Base-by-base conservation (phyloP, 1,140 invertebrate genomes). In the Onthophagus taurus region DNA sequence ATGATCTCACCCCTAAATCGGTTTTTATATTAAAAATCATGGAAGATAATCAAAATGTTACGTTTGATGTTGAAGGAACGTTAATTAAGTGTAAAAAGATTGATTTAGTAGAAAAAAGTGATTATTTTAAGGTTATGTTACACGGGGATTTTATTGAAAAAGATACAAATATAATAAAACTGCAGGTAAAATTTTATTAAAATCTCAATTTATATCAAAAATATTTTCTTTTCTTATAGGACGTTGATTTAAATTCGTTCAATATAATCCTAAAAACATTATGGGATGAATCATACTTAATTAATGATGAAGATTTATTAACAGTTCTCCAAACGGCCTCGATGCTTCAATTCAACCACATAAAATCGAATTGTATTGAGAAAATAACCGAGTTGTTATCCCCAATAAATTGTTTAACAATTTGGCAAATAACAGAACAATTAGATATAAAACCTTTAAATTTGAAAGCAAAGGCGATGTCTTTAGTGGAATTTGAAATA, bases 51-150 rank as follows among this genome's bases (percentile, higher is more conserved):
- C 4, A 37, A 7, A 37, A n/a, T n/a, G n/a, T 37, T 21, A 20
- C 13, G 4, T 36, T 63, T 16, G 34, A 52, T 43, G 51, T 59
- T 34, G 57, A 63, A 49, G 45, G 47, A 9, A 33, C 13, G 7
- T n/a, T 29, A 9, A 14, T 61, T 9, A 30, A 34, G 34, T 63
- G 57, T 43, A 48, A 49, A 9, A 59, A 56, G 49, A 12, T 45
- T 8, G 31, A 47, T 9, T 45, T 63, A 14, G 54, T 52, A n/a
- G 16, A 39, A 21, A 36, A 61, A 31, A 63, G 60, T 47, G 50
- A 60, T 49, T 63, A 61, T 45, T 63, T 63, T 44, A 53, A 51
- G 48, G 57, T 45, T 16, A 63, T 63, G 60, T 61, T 63, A 21
- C 49, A 56, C 31, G 53, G 58, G 3, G 50, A 53, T 39, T 63